A percentile compares a stretch with the other conserved stretches of the same genome.
Conservation (phyloP, 2,797 vertebrate species). For the Spizella passerina region DNA sequence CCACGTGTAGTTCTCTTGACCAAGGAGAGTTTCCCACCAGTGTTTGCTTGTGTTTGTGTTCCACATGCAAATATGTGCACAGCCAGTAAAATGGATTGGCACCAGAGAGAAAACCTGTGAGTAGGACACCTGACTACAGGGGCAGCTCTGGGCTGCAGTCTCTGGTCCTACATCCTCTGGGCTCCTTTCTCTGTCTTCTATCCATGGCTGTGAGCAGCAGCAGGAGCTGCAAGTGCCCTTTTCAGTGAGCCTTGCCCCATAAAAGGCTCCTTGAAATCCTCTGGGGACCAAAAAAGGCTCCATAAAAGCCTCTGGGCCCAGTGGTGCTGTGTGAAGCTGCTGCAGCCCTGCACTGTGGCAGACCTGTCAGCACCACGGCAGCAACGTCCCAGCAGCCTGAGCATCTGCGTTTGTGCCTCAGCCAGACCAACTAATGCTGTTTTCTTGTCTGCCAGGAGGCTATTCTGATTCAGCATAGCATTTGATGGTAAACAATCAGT, state of each 20-base stretch:
- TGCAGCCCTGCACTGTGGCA: neutral
- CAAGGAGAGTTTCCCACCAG: neutral
- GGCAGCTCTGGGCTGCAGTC: neutral
- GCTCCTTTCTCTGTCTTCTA: too few relatives aligned
- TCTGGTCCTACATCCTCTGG: neutral
- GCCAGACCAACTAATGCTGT: neutral
- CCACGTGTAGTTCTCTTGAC: neutral
- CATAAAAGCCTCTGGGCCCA: neutral
- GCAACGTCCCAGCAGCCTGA: rapidly evolving
- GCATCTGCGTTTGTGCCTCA: neutral
- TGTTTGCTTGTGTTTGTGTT: neutral
- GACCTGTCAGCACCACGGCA: neutral
- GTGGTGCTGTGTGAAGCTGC: neutral
- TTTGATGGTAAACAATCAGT: neutral
- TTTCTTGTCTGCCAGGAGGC: neutral
- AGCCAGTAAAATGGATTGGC: neutral
- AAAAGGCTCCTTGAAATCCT: neutral
- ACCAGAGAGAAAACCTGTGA: neutral
- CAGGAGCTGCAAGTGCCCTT: neutral
- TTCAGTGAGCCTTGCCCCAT: neutral
- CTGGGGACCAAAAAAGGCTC: neutral
- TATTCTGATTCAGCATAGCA: neutral
- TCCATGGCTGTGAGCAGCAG: neutral
- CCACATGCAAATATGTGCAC: neutral
- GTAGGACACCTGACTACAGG: neutral